Conservation (phyloP, 1,140 invertebrate genomes). For the Periplaneta americana region DNA sequence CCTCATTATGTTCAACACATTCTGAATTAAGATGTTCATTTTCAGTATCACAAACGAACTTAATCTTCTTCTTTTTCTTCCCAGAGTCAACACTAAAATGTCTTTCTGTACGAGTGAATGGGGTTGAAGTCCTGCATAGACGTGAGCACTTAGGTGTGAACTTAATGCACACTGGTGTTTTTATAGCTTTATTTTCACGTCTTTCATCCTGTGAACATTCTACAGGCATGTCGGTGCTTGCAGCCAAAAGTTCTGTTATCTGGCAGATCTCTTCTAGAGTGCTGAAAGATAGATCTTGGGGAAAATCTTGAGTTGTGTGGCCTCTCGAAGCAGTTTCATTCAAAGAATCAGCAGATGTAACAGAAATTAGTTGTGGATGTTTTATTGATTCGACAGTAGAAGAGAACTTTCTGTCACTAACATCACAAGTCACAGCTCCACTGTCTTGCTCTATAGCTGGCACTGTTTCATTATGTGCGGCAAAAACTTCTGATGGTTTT, state of each 20-base stretch:
- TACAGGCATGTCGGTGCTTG: background rate
- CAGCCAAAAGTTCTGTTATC: background rate
- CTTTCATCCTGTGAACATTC: background rate
- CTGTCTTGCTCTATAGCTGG: background rate
- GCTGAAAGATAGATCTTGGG: background rate
- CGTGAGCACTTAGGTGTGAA: background rate
- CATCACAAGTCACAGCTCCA: background rate
- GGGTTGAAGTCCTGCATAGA: background rate
- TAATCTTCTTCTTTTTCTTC: background rate
- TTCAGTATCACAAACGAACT: background rate
- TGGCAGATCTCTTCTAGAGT: background rate
- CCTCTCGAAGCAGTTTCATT: background rate
- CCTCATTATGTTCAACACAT: background rate
- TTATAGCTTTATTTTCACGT: background rate
- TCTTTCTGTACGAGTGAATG: background rate
- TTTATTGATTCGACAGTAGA: background rate
- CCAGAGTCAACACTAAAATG: background rate
- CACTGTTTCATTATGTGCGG: background rate
- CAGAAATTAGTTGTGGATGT: background rate
- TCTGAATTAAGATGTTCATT: background rate
- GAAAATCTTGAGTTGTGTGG: conserved; percentile 3
- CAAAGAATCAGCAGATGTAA: background rate
- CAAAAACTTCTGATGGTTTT: background rate
- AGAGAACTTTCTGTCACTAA: background rate
- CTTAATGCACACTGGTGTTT: background rate